Evolutionary conservation across 1,140 invertebrate species (phyloP).

Genomic region (Hermatobates lingyangjiaoensis): DNA sequence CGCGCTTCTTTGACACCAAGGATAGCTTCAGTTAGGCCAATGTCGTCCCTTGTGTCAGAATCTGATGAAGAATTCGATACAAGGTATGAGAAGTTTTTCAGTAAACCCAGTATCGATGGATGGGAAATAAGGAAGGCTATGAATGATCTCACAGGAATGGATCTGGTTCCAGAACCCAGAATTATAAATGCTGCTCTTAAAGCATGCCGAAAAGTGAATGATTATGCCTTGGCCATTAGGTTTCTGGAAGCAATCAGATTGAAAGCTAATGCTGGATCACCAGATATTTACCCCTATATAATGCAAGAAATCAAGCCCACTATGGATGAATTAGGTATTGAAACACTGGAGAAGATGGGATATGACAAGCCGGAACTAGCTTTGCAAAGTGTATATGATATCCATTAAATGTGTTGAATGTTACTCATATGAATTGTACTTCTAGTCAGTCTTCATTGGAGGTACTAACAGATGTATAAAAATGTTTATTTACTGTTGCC

Average conservation of each 20-base stretch:
- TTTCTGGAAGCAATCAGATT: conserved; percentile 81
- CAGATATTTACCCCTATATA: conserved; percentile 79
- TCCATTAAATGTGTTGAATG: conserved; percentile 29
- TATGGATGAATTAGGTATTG: conserved; percentile 79
- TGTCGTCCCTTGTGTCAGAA: neutral
- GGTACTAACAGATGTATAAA: too few species aligned
- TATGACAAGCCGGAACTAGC: conserved; percentile 94
- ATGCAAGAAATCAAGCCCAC: conserved; percentile 85
- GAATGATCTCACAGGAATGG: conserved; percentile 56
- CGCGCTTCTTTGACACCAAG: too few species aligned
- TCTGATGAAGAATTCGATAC: conserved; percentile 32
- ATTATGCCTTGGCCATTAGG: conserved; percentile 77
- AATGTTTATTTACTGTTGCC: too few species aligned
- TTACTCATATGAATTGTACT: too few species aligned
- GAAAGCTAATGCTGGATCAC: conserved; percentile 64
- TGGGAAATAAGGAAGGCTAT: conserved; percentile 88
- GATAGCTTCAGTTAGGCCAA: neutral
- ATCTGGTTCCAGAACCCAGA: conserved; percentile 86
- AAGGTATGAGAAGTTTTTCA: conserved; percentile 72
- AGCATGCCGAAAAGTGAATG: conserved; percentile 84
- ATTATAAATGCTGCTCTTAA: conserved; percentile 80
- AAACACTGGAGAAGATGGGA: conserved; percentile 85
- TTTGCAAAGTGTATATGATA: conserved; percentile 50
- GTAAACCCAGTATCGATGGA: conserved; percentile 74
- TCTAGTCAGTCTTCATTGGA: too few species aligned